phyloP scores from a whole-genome alignment of 2,797 vertebrate genomes.

The Babyrousa celebensis region DNA sequence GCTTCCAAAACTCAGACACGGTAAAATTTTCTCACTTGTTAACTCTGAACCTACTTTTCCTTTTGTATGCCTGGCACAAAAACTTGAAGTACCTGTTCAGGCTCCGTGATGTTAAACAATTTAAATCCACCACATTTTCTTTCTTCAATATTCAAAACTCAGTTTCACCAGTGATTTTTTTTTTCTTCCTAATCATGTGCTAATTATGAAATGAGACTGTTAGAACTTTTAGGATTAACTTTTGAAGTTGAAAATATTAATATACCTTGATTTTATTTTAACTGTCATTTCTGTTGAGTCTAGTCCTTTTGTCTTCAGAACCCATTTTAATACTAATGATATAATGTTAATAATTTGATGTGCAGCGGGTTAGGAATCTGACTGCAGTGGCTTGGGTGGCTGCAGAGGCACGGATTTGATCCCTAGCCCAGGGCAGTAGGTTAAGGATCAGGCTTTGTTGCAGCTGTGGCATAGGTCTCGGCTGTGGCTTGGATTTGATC shows the following conservation, averaged over 20 bases:
- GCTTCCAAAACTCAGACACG: slow-evolving; percentile 95
- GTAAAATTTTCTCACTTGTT: slow-evolving; percentile 90
- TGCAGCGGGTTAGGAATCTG: not conserved
- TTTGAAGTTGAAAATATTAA: slow-evolving; percentile 73
- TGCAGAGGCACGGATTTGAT: no score
- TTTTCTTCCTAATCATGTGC: slow-evolving; percentile 13
- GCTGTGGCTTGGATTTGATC: no score
- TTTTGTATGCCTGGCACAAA: slow-evolving; percentile 48
- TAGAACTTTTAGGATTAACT: slow-evolving; percentile 59
- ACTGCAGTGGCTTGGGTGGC: no score
- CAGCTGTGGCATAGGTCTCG: no score
- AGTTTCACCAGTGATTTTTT: slow-evolving; percentile 18
- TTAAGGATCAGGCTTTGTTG: no score
- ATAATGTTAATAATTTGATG: slow-evolving; percentile 45
- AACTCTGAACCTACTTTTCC: slow-evolving; percentile 62
- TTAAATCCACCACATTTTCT: slow-evolving; percentile 44
- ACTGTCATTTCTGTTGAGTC: slow-evolving; percentile 66
- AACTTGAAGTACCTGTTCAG: slow-evolving; percentile 62
- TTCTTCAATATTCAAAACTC: slow-evolving; percentile 56
- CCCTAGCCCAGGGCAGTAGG: no score
- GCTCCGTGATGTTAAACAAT: slow-evolving; percentile 53
- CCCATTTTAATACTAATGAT: slow-evolving; percentile 66
- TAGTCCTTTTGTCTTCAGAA: slow-evolving; percentile 23
- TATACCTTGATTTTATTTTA: slow-evolving; percentile 71
- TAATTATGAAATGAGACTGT: slow-evolving; percentile 55